Base-by-base conservation (phyloP, 1,140 invertebrate genomes). In the Bradysia coprophila region DNA sequence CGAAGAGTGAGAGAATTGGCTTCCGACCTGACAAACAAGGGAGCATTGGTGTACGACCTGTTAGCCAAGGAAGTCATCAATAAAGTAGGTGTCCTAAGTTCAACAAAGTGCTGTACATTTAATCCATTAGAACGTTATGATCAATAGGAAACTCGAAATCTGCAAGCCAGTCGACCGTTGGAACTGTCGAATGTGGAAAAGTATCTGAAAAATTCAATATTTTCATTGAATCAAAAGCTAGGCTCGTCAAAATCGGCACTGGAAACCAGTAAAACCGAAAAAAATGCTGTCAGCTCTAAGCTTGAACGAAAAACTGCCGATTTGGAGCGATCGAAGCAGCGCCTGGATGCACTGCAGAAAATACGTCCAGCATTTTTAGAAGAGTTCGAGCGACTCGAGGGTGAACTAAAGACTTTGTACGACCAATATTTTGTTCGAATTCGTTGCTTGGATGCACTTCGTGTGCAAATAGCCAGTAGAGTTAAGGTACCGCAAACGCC, bases 291-390 rank as follows among this genome's bases (percentile, higher is more conserved):
- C 0, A 88, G 93, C 49, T 70, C 74, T 2, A 94, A 96, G 67
- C 86, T 98, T 45, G 90, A 96, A 55, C 81, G 93, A 37, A 79
- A 88, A 48, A 74, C 76, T 49, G 73, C 75, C 4, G 95, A 98
- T 58, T 67, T 96, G 38, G 88, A 95, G 46, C 67, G 94, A 45
- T 91, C 90, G 54, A 81, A 91, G 54, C 97, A 97, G 61, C 65
- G 95, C 41, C 63, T 98, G 31, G 76, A 86, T 53, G 88, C 93
- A 0, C 67, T 98, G 49, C 86, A 90, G 59, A 92, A 91, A 76
- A 92, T 97, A 31, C 75, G 78, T 34, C 95, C 95, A 4, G 92
- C 92, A 1, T 97, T 95, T 59, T 83, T 97, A 75, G 86, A 94
- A 53, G 95, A 98, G 61, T 92, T 94, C 61, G 89, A 94, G 46